These are phyloP conservation scores for Gallinago media DNA, from an alignment of 2,113 vertebrate genomes.

Conservation along the genomic window DNA sequence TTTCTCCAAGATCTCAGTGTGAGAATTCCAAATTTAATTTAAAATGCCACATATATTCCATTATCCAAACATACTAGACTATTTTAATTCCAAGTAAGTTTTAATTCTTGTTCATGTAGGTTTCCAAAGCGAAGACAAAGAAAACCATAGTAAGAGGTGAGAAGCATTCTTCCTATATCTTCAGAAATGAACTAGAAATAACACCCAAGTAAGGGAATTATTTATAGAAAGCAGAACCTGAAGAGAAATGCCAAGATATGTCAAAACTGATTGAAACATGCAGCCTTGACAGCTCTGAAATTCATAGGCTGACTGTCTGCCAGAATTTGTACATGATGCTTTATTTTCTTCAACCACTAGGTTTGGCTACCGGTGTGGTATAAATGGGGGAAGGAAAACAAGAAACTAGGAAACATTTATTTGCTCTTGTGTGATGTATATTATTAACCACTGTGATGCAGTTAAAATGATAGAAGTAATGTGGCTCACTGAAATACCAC, in stretches of 20 bases:
- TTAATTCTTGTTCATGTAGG: neutral
- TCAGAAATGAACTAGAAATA: slow-evolving; percentile 50
- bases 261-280: slow-evolving; percentile 77
- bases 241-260: slow-evolving; percentile 66
- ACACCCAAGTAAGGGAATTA: slow-evolving; percentile 60
- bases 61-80: neutral
- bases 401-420: neutral
- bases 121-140: neutral
- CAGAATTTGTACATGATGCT: slow-evolving; percentile 45
- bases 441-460: neutral
- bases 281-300: slow-evolving; percentile 68
- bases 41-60: neutral
- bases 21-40: neutral
- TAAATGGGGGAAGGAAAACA: neutral
- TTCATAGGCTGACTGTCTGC: slow-evolving; percentile 58
- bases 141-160: neutral
- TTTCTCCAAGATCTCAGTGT: neutral
- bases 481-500: neutral
- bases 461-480: neutral
- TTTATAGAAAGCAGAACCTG: slow-evolving; percentile 71
- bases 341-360: slow-evolving; percentile 15
- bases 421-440: neutral
- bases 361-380: neutral
- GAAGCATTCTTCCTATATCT: neutral
- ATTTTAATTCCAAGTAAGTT: neutral